Evolutionary conservation across 2,888 invertebrate species (phyloP).

Genomic region (Drosophila meridiana): DNA sequence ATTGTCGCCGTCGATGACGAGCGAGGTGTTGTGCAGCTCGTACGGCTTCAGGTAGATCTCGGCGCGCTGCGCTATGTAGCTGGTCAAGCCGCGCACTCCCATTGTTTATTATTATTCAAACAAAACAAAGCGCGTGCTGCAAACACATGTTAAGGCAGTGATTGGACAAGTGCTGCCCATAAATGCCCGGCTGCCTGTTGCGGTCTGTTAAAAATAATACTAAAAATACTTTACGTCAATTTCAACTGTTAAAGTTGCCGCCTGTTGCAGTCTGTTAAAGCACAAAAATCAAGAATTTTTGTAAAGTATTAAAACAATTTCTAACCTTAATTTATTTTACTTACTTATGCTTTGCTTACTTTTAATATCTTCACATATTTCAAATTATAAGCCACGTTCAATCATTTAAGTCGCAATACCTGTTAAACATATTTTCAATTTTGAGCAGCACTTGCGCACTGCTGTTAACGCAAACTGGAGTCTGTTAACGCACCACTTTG

Average conservation of each 20-base stretch:
- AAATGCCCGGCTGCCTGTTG: neutral
- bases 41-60: constrained; percentile 88
- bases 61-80: constrained; percentile 89
- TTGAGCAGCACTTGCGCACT: neutral
- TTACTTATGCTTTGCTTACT: neutral
- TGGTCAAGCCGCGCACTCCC: constrained; percentile 95
- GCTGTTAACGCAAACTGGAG: constrained; percentile 18
- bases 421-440: neutral
- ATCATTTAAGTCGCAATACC: neutral
- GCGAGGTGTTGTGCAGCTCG: constrained; percentile 88
- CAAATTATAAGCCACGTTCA: neutral
- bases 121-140: constrained; percentile 50
- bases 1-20: constrained; percentile 93
- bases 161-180: constrained; percentile 28
- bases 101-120: constrained; percentile 84
- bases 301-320: too few relatives aligned
- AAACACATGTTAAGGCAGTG: constrained; percentile 40
- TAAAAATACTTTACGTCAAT: neutral
- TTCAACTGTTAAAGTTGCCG: neutral
- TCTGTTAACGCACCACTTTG: constrained; percentile 13
- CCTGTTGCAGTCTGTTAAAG: neutral
- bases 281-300: neutral
- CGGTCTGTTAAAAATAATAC: constrained; percentile 8
- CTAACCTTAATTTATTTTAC: neutral
- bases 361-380: neutral